Conservation (phyloP, 1,140 invertebrate species). For the Heliconius hermathena region DNA sequence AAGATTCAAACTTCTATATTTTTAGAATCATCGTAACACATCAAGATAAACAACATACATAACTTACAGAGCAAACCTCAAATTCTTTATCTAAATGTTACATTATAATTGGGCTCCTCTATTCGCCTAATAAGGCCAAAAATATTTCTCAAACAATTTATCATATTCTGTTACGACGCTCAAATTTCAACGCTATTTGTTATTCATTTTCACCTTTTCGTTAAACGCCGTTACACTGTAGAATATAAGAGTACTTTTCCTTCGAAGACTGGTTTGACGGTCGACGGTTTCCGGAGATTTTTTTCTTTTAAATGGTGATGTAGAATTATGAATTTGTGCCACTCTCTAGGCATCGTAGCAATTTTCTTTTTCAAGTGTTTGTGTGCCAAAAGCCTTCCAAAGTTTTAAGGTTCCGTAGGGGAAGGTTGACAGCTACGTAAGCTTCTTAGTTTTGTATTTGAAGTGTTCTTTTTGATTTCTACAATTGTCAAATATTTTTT, state of each 20-base stretch:
- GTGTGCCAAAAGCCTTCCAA: constrained; percentile 43
- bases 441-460: neutral
- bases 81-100: too few species aligned
- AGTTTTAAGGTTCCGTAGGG: constrained; percentile 39
- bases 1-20: too few species aligned
- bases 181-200: constrained; percentile 24
- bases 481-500: too few species aligned
- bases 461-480: neutral
- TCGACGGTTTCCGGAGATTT: constrained; percentile 31
- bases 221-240: neutral
- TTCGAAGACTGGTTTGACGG: neutral
- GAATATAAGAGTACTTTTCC: constrained; percentile 1
- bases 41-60: too few species aligned
- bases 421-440: neutral
- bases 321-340: constrained; percentile 66
- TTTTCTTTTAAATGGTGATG: constrained; percentile 61
- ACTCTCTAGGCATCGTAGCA: constrained; percentile 56
- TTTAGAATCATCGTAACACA: too few species aligned
- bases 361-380: constrained; percentile 61
- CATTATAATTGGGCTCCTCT: constrained; percentile 21
- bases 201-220: constrained; percentile 14
- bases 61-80: too few species aligned
- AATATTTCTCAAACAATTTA: constrained; percentile 23
- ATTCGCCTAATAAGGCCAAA: constrained; percentile 26
- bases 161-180: constrained; percentile 1